phyloP scores from a whole-genome alignment of 1,140 invertebrate species.

The Anastrepha obliqua region DNA sequence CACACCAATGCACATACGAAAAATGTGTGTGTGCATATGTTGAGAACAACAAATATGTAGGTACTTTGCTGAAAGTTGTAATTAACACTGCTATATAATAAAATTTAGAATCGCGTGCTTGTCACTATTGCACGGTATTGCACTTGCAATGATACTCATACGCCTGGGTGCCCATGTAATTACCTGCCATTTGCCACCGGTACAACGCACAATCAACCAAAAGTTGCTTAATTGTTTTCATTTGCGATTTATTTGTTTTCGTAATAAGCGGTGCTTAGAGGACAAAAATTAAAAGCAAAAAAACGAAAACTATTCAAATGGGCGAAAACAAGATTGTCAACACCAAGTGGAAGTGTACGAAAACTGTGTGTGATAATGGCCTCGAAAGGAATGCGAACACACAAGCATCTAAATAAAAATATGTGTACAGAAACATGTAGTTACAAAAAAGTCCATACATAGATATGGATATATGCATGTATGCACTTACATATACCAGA shows the following conservation, averaged over 20 bases:
- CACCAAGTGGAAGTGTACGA: too few relatives aligned
- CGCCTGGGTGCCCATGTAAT: constrained; percentile 16
- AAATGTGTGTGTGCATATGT: neutral
- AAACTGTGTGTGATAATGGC: too few relatives aligned
- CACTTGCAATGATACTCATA: constrained; percentile 16
- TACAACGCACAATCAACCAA: constrained; percentile 7
- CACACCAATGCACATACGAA: neutral
- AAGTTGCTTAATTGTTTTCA: constrained; percentile 5
- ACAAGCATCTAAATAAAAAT: too few relatives aligned
- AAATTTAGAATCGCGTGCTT: constrained; percentile 15
- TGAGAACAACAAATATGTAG: neutral
- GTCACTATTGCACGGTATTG: neutral
- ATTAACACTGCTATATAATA: neutral
- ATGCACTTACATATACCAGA: neutral
- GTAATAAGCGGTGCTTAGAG: neutral
- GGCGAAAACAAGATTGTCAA: constrained; percentile 13
- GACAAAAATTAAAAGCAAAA: too few relatives aligned
- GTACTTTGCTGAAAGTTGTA: neutral
- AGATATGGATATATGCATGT: neutral
- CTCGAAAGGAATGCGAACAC: too few relatives aligned
- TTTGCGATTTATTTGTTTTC: constrained; percentile 10
- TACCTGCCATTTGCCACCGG: neutral
- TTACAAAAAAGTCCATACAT: neutral
- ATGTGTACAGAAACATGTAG: too few relatives aligned
- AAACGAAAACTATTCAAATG: too few relatives aligned